Base-by-base conservation (phyloP, 2,797 vertebrate species). In the Cyclura pinguis region DNA sequence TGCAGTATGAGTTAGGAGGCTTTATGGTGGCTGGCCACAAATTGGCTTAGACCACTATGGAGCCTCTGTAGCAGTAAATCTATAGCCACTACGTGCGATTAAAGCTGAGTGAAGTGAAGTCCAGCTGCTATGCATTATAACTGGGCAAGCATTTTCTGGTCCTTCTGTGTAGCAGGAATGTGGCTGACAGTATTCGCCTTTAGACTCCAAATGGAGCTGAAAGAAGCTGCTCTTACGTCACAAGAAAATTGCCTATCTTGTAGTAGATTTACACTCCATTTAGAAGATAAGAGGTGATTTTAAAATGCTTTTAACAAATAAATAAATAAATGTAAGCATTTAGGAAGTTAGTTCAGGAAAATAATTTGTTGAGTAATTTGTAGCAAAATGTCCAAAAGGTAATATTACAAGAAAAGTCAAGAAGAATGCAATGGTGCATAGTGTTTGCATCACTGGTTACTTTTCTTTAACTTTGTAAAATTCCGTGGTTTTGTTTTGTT, bases 1-100 rank as follows among this genome's bases (percentile, higher is more conserved):
- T 27, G 69, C 47, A 64, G 74, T 64, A 64, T 78, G 77, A 87
- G 55, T 85, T 55, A 74, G 73, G 29, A 57, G 29, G 85, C 72
- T 86, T 57, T 76, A 77, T 57, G 55, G 73, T 59, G 52, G 14
- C 72, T 86, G 72, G 73, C 72, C 72, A 55, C 73, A 76, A 86
- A 86, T 86, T 74, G 72, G 24, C 38, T 76, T 86, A 57, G 35
- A 57, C 35, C 6, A 42, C 12, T 55, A 42, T 80, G n/a, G 50
- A 72, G 47, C 32, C 29, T 32, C 38, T 78, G 24, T 47, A 64
- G 1, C 57, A 64, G n/a, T n/a, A 13, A 78, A 42, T 77, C 32
- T 12, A 50, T 8, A 62, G 55, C 47, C 47, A 29, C 73, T 76
- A 78, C 35, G 8, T 42, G 42, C 59, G 47, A 67, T 84, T 84